Evolutionary conservation across 92 coral and sea anemone genomes (phyloP), one percentile per base, ranked within the genome.

Genomic region (Epizoanthus rinbou): DNA sequence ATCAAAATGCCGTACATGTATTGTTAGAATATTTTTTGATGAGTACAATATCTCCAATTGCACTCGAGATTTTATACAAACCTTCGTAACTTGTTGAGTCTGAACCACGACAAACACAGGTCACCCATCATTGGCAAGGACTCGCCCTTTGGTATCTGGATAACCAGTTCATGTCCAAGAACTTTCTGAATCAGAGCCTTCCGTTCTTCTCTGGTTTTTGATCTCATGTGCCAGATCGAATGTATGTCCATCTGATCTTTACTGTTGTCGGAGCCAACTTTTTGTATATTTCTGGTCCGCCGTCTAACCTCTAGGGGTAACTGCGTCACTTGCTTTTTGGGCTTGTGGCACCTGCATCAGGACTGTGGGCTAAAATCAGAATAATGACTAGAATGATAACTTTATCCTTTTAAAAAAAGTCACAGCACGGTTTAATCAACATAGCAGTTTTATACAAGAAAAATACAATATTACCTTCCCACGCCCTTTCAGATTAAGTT

Each of bases 331-430:
- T 16, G 63, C 19, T 24, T 73, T 73, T 52, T 73, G 76, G 24
- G 78, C 63, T 54, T 73, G 59, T 24, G 78, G 63, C 78, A 73
- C 78, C 3, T 73, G 78, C 78, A 73, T 52, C 78, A 73, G 23
- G 11, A 73, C 78, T 3, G 78, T 73, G 39, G 78, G 62, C 78
- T 73, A 37, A n/a, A 73, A 73, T 50, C 70, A 64, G 37, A 50
- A 41, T 73, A 25, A 23, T 53, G 28, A 9, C 25, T 45, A 47
- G 9, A 50, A 45, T 35, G 31, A 28, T 28, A n/a, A n/a, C n/a
- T n/a, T n/a, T n/a, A 28, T 28, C 0, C 31, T 28, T 28, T 28
- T 2, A 28, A 28, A 28, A 28, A 28, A 28, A 28, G 2, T 45
- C 57, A 73, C 39, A 13, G 19, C 3, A 8, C 13, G 52, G 22